Percentiles rank a stretch among this genome's conserved stretches.
phyloP scores from a whole-genome alignment of 2,888 invertebrate genomes.

The Flexamia atlantica region DNA sequence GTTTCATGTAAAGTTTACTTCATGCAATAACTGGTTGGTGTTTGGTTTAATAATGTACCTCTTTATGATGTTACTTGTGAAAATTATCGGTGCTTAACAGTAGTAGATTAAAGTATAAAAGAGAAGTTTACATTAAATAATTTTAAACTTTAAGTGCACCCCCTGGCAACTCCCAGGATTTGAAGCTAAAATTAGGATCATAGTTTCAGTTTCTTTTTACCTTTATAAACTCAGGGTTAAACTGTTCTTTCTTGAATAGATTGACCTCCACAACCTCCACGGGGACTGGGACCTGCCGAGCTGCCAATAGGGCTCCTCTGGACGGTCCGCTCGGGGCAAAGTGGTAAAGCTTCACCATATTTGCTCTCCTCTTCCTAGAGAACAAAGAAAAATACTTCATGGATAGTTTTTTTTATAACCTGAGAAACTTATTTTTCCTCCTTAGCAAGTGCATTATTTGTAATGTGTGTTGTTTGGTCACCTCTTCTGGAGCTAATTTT shows the following conservation, averaged over 20 bases:
- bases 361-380: no score
- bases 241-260: constrained; percentile 79
- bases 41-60: no score
- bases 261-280: constrained; percentile 77
- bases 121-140: background rate
- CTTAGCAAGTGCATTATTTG: no score
- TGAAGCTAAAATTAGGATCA: no score
- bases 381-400: no score
- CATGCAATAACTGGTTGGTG: no score
- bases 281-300: constrained; percentile 79
- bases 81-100: background rate
- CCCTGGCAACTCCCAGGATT: background rate
- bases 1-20: no score
- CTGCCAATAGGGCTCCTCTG: constrained; percentile 79
- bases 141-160: background rate
- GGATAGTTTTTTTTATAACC: no score
- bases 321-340: constrained; percentile 81
- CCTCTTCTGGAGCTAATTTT: no score
- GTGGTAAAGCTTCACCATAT: constrained; percentile 80
- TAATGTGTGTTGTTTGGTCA: no score
- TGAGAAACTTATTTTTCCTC: no score
- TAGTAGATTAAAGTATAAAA: background rate
- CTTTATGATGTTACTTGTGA: no score
- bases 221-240: constrained; percentile 77
- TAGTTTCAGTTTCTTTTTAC: constrained; percentile 79